Conservation (phyloP, 23 tunicate species). For the Aplidium turbinatum region DNA sequence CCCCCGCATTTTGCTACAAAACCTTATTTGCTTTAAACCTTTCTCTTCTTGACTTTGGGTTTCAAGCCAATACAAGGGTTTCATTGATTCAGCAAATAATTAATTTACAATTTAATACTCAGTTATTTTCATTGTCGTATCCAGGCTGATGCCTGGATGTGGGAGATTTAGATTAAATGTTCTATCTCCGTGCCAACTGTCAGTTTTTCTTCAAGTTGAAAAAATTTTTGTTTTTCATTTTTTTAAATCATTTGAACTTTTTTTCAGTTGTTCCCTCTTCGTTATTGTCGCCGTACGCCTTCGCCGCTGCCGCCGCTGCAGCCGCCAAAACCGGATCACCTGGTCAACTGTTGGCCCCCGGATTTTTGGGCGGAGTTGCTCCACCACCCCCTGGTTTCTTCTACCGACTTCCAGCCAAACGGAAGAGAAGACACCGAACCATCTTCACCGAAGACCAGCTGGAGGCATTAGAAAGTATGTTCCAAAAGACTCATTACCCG, state of each 20-base stretch:
- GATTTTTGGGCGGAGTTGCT: conserved; percentile 45
- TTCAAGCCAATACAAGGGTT: too few species aligned
- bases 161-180: too few species aligned
- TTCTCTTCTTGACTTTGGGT: too few species aligned
- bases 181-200: too few species aligned
- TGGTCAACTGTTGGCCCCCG: conserved; percentile 39
- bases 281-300: conserved; percentile 78
- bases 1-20: too few species aligned
- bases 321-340: conserved; percentile 50
- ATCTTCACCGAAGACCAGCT: conserved; percentile 95
- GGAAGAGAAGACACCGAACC: conserved; percentile 94
- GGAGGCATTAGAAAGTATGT: conserved; percentile 87
- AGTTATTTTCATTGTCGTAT: too few species aligned
- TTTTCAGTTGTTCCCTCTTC: conserved; percentile 67
- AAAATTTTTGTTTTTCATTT: too few species aligned
- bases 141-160: too few species aligned
- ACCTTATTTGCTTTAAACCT: too few species aligned
- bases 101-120: too few species aligned
- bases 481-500: conserved; percentile 94
- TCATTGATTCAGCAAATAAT: too few species aligned
- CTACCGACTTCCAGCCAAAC: conserved; percentile 93
- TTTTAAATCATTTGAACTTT: not conserved
- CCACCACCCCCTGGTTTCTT: conserved; percentile 88
- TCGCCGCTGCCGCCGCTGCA: conserved; percentile 93
- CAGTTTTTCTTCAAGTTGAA: too few species aligned